Evolutionary conservation across 2,113 vertebrate genomes (phyloP), one percentile per base, ranked within the genome.

Genomic region (Aramus guarauna): DNA sequence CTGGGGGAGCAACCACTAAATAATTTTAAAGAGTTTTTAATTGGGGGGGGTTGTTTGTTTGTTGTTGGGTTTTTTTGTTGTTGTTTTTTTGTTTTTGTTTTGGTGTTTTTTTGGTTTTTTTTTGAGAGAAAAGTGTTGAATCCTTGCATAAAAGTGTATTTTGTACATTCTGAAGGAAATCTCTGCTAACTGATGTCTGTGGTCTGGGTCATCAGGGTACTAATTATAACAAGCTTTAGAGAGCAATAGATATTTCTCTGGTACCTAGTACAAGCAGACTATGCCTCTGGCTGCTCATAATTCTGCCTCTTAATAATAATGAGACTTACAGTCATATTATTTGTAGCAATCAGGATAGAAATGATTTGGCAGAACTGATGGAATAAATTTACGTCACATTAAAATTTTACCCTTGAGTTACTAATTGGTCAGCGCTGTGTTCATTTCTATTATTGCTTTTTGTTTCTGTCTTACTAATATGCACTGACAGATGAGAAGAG

Each of bases 191-290:
- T 76, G 36, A 88, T 90, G 97, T 94, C 58, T 94, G 71, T 85
- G 71, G 32, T 45, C 86, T 47, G 62, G 34, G 15, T 95, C 76
- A 93, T 73, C 84, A 30, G 37, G 52, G 52, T 87, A 43, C 53
- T 90, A 93, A 95, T 95, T 91, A 94, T 87, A 94, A 52, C 12
- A 94, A 52, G 34, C 52, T 95, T 95, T 82, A 96, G 85, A 90
- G 34, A 95, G 55, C 11, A 37, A n/a, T 17, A 82, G 32, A 21
- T 53, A 75, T 80, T 85, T 77, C 64, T 66, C 18, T 90, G 16
- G 37, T 94, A n/a, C 41, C 37, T 72, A 26, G 32, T 87, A 66
- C 50, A 96, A 89, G 82, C 50, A 85, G 71, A 92, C 84, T 83
- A 41, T 86, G 85, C 88, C 88, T 92, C 75, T 96, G 86, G 69